These are phyloP conservation scores for Rhamnusium bicolor DNA, from an alignment of 2,888 invertebrate genomes.

Conservation along the genomic window DNA sequence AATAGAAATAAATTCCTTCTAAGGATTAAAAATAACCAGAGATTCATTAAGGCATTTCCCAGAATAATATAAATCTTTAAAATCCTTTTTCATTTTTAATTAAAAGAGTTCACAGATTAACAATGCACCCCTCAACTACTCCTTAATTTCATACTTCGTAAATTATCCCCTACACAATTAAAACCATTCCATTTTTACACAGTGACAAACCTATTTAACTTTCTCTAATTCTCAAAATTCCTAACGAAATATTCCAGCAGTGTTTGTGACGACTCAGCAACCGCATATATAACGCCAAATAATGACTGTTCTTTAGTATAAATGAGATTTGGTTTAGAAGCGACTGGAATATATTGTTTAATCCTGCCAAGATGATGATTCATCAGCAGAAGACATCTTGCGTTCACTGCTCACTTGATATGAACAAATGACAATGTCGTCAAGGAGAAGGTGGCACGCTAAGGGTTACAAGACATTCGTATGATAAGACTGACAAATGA, in stretches of 20 bases:
- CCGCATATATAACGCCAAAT: constrained; percentile 37
- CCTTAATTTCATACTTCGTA: constrained; percentile 29
- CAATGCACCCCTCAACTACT: constrained; percentile 34
- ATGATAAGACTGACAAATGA: constrained; percentile 63
- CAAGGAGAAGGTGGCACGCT: constrained; percentile 48
- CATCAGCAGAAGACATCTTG: constrained; percentile 42
- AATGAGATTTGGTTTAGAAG: constrained; percentile 45
- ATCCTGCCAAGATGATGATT: constrained; percentile 44
- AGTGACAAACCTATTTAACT: constrained; percentile 28
- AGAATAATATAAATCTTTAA: constrained; percentile 18
- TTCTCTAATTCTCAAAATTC: constrained; percentile 22
- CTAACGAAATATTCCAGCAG: constrained; percentile 4
- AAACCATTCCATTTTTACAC: constrained; percentile 6
- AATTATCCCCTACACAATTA: constrained; percentile 19
- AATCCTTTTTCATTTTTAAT: constrained; percentile 38
- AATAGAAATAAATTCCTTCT: neutral
- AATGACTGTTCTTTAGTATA: constrained; percentile 25
- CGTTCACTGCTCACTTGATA: constrained; percentile 43
- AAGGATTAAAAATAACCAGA: neutral
- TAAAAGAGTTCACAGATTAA: constrained; percentile 44
- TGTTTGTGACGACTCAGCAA: constrained; percentile 28
- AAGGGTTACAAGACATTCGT: constrained; percentile 51
- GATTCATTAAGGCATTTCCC: neutral
- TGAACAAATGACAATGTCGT: constrained; percentile 51
- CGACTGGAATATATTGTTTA: constrained; percentile 46